Conservation (phyloP, 2,113 vertebrate species). For the Tetrao urogallus region DNA sequence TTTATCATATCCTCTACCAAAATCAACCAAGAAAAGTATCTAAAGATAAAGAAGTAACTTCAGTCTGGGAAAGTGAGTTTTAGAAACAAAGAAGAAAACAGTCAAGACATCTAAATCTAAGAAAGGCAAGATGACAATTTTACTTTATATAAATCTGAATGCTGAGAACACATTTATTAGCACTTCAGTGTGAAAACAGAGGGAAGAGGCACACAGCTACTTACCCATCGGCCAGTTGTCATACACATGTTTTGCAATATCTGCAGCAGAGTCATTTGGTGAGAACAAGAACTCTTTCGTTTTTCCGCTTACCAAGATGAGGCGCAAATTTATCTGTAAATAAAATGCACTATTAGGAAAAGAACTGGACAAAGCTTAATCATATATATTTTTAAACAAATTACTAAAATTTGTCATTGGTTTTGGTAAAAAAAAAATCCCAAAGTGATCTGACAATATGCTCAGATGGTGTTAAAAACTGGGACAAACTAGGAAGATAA, state of each 20-base stretch:
- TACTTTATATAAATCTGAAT: neutral
- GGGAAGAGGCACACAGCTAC: slow-evolving; percentile 55
- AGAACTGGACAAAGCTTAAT: neutral
- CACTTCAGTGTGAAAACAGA: neutral
- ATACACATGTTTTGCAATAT: slow-evolving; percentile 97
- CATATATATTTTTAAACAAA: neutral
- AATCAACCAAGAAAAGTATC: neutral
- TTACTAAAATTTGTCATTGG: neutral
- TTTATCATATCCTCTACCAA: neutral
- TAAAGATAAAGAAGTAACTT: neutral
- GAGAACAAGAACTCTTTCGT: slow-evolving; percentile 98
- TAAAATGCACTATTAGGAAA: slow-evolving; percentile 17
- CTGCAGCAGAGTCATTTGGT: slow-evolving; percentile 94
- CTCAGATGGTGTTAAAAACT: neutral
- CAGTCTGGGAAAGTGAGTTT: neutral
- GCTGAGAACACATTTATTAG: neutral
- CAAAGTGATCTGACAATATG: neutral
- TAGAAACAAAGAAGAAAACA: neutral
- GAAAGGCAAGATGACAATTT: neutral
- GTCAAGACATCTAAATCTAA: neutral
- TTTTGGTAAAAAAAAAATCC: neutral
- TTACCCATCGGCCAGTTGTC: slow-evolving; percentile 99
- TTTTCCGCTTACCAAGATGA: slow-evolving; percentile 97
- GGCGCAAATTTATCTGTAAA: slow-evolving; percentile 94
- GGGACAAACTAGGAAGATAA: neutral